Evolutionary conservation across 2,113 vertebrate genomes (phyloP), one percentile per base, ranked within the genome.

Genomic region (Ploceus nigricollis): DNA sequence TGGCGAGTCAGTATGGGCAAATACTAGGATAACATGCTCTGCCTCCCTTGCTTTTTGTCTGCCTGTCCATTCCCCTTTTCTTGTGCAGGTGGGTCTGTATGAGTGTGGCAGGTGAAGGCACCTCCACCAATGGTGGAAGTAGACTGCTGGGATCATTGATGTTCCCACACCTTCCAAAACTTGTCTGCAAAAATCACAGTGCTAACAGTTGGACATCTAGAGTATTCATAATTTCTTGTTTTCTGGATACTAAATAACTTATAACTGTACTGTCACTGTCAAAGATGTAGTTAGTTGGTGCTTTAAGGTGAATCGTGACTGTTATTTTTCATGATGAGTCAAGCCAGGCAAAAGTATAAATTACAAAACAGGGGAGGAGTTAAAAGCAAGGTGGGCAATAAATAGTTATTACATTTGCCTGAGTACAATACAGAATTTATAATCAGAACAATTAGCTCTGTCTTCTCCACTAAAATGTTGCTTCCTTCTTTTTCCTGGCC

Each of bases 401-500:
- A 95, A 81, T 40, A 85, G 63, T 54, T 76, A 82, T 93, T 93
- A 86, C 72, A 92, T 90, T 69, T 83, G 75, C 58, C 82, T 73
- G 64, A 88, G 68, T 86, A 89, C 39, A 86, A 88, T 86, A 90
- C 42, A 93, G 76, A 95, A 95, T 94, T 97, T 92, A 82, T 86
- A 92, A 96, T 95, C 82, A 92, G 79, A 89, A 82, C 88, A 96
- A 92, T 95, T 95, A 95, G 84, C 94, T 88, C 86, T 80, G 54
- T 88, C 94, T 95, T 45, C 61, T 80, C 63, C 88, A 86, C 75
- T 95, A 95, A 94, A 92, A 95, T 0, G 23, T 57, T 86, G 60
- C 68, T 93, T 88, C 54, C 45, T 57, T 88, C 25, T 70, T 92
- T 78, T 86, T 88, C 54, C 82, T 92, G 90, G 42, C 66, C 80